Evolutionary conservation across 2,888 invertebrate species (phyloP).

Genomic region (Ochropleura plecta): DNA sequence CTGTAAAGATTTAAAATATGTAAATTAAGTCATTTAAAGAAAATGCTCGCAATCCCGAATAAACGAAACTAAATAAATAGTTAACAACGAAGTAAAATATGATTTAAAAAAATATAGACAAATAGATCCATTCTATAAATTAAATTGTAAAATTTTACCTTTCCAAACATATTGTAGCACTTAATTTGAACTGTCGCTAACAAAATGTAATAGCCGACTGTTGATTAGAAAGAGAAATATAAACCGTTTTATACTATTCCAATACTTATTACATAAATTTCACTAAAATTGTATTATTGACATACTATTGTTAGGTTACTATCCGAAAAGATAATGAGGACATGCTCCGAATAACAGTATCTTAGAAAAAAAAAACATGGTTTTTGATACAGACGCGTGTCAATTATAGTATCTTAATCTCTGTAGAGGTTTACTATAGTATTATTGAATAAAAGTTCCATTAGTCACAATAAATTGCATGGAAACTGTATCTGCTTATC

Average conservation of each 20-base stretch:
- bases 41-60: background rate
- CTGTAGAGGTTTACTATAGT: no score
- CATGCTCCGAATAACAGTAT: slow-evolving; percentile 13
- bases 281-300: slow-evolving; percentile 78
- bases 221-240: slow-evolving; percentile 78
- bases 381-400: background rate
- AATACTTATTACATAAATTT: slow-evolving; percentile 86
- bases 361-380: background rate
- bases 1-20: slow-evolving; percentile 70
- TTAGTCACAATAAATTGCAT: background rate
- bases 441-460: background rate
- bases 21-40: background rate
- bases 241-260: slow-evolving; percentile 88
- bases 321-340: slow-evolving; percentile 76
- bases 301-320: slow-evolving; percentile 69
- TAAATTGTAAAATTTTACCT: slow-evolving; percentile 70
- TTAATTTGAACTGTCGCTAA: slow-evolving; percentile 82
- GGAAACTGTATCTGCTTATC: slow-evolving; percentile 55
- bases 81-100: background rate
- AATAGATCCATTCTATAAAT: background rate
- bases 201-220: slow-evolving; percentile 84
- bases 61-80: background rate
- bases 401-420: background rate
- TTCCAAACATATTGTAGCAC: slow-evolving; percentile 78
- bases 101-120: background rate